Evolutionary conservation across 2,888 invertebrate species (phyloP), one percentile per base, ranked within the genome.

Genomic region (Magallana nippona): DNA sequence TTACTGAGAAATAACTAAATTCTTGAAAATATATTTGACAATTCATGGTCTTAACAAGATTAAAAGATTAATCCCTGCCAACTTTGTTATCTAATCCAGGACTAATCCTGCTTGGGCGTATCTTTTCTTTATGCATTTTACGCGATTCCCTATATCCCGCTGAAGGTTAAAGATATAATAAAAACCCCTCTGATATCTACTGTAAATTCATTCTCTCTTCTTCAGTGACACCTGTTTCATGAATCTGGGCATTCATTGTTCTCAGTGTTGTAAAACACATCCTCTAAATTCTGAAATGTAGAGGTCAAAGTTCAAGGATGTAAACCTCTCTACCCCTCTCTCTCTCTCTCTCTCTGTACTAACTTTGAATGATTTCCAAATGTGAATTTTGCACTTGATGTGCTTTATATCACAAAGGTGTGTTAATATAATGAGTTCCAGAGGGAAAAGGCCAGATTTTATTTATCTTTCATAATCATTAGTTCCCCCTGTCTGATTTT

Each of bases 51-150:
- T 27, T 71, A 71, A 71, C 32, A 22, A 71, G 71, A 71, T 71
- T 71, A 71, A 71, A 71, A 71, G 71, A 71, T 71, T 71, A 32
- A 71, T 27, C 71, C 71, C 5, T 71, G 71, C 71, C 71, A 71
- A 71, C 71, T 71, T 71, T 71, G 22, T 71, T 71, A 71, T 71
- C 71, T 71, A 71, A 71, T 71, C 71, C 71, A 71, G 71, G 71
- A 32, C 32, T 71, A 71, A 71, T 71, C 71, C 71, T 22, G 22
- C 71, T 71, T 71, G 71, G 71, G 71, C 71, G 71, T 71, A 71
- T 71, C 27, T 71, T 22, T 2, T 22, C 15, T 71, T 71, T 22
- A 71, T 71, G 71, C 71, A 13, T 71, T 71, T 71, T 71, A 71
- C 10, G 22, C 27, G 27, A 27, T 71, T 27, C 71, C 71, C 19